Conservation (phyloP, 37 sponge, comb jelly and placozoan genomes). For the Ianthella basta region DNA sequence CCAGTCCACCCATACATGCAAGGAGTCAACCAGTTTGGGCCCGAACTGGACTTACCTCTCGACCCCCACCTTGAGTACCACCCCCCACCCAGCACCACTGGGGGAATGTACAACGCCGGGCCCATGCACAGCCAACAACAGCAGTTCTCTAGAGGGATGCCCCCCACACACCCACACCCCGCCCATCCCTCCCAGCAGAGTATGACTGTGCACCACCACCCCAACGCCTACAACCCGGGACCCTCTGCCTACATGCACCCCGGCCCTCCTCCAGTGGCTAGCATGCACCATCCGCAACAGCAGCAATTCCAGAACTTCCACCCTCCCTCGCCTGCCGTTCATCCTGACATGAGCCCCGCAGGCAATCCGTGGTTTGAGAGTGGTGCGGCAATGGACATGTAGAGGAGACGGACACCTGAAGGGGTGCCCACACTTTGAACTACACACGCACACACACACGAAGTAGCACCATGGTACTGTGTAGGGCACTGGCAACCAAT, state of each 20-base stretch:
- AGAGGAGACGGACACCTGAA: background rate
- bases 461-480: conserved; percentile 25
- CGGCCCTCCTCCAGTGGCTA: conserved; percentile 30
- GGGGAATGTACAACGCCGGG: conserved; percentile 3
- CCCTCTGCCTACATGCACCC: conserved; percentile 7
- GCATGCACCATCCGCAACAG: conserved; percentile 42
- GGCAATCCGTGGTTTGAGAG: conserved; percentile 20
- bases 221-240: conserved; percentile 15
- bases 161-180: background rate
- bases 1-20: conserved; percentile 33
- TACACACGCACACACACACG: conserved; percentile 53
- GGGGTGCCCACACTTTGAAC: conserved; percentile 36
- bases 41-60: background rate
- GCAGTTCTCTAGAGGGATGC: conserved; percentile 19
- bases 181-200: conserved; percentile 3
- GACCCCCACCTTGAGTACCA: background rate
- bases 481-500: background rate
- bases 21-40: background rate
- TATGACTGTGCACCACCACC: conserved; percentile 34
- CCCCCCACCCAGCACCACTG: background rate
- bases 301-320: conserved; percentile 39
- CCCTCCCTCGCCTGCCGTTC: conserved; percentile 33
- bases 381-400: conserved; percentile 17
- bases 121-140: background rate
- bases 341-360: conserved; percentile 17